Conservation (phyloP, 2,888 invertebrate genomes). For the Xylota segnis region DNA sequence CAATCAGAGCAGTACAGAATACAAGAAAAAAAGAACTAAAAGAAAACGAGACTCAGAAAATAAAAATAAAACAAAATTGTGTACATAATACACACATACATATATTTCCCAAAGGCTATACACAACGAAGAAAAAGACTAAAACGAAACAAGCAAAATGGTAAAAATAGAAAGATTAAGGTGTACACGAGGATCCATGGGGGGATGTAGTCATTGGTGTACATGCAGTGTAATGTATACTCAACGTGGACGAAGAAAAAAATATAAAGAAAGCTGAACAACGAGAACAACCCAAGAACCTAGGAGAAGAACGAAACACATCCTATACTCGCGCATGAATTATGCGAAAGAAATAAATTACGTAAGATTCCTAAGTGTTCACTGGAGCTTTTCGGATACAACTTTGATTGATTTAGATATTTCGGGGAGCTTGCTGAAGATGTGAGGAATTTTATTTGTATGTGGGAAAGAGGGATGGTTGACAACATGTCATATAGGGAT, state of each 20-base stretch:
- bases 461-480: conserved; percentile 33
- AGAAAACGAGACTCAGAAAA: conserved; percentile 42
- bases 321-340: conserved; percentile 70
- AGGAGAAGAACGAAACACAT: conserved; percentile 53
- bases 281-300: conserved; percentile 41
- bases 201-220: conserved; percentile 34
- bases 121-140: conserved; percentile 42
- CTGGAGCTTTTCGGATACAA: conserved; percentile 58
- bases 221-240: conserved; percentile 36
- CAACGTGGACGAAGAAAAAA: conserved; percentile 21
- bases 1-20: conserved; percentile 76
- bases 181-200: conserved; percentile 32
- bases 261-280: conserved; percentile 21
- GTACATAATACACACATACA: conserved; percentile 39
- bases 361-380: conserved; percentile 56
- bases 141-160: conserved; percentile 37
- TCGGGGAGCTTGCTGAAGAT: background rate
- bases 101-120: conserved; percentile 69
- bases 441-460: conserved; percentile 7
- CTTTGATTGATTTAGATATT: conserved; percentile 69
- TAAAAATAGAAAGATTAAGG: conserved; percentile 40
- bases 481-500: conserved; percentile 49
- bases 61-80: conserved; percentile 27
- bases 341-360: conserved; percentile 65
- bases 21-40: conserved; percentile 54